Evolutionary conservation across 2,113 vertebrate species (phyloP).

Genomic region (Marcusenius ussheri): DNA sequence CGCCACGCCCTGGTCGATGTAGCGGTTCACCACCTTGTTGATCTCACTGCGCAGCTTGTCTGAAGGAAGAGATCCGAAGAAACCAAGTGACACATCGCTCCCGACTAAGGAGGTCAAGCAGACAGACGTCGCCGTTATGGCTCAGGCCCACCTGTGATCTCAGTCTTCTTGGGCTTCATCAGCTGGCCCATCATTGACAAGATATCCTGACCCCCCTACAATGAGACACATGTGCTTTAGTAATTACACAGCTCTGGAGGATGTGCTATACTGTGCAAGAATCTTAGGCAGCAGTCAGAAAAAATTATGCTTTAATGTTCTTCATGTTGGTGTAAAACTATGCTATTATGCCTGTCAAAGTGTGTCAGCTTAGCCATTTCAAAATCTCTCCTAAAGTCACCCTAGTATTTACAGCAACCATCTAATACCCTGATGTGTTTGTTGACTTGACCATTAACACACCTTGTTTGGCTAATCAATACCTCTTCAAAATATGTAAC

Average conservation of each 20-base stretch:
- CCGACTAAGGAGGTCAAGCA: background rate
- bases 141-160: slow-evolving; percentile 79
- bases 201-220: slow-evolving; percentile 92
- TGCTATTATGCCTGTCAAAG: background rate
- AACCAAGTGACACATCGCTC: background rate
- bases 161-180: slow-evolving; percentile 98
- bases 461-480: background rate
- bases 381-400: background rate
- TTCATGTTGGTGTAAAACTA: background rate
- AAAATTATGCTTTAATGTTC: background rate
- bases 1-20: slow-evolving; percentile 93
- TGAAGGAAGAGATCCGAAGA: slow-evolving; percentile 33
- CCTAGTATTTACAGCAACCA: background rate
- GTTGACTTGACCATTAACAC: background rate
- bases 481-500: background rate
- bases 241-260: background rate
- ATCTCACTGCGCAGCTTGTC: slow-evolving; percentile 96
- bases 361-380: background rate
- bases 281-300: background rate
- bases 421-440: background rate
- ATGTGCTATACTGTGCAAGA: background rate
- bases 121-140: background rate
- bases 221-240: background rate
- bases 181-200: slow-evolving; percentile 98
- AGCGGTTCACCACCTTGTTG: slow-evolving; percentile 98